Evolutionary conservation across 2,113 vertebrate species (phyloP).

Genomic region (Geothlypis trichas): DNA sequence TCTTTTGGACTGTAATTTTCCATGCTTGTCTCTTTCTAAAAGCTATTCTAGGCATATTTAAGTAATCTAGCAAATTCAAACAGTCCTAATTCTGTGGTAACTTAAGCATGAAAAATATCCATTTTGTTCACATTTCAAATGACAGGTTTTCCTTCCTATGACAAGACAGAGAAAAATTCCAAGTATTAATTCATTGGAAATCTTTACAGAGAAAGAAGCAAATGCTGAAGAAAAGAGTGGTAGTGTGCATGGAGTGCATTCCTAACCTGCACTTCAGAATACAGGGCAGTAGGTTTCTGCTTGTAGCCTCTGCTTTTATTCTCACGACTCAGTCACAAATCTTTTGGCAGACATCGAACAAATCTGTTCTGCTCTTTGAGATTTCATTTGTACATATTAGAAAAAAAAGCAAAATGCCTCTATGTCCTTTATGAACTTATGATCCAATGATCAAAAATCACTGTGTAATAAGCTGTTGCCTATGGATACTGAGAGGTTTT

Average conservation of each 20-base stretch:
- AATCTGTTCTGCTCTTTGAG: neutral
- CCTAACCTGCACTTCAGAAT: neutral
- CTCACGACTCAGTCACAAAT: neutral
- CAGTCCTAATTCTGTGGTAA: conserved; percentile 15
- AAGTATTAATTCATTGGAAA: neutral
- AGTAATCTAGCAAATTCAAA: conserved; percentile 34
- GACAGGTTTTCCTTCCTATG: neutral
- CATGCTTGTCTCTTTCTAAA: conserved; percentile 4
- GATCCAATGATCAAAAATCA: neutral
- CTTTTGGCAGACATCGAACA: neutral
- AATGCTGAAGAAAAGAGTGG: neutral
- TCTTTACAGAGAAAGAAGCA: neutral
- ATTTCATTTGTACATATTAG: neutral
- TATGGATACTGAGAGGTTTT: neutral
- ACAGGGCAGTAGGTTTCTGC: neutral
- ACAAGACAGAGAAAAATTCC: neutral
- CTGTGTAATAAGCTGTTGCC: neutral
- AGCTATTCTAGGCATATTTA: neutral
- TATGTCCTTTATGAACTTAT: neutral
- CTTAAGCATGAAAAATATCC: conserved; percentile 30
- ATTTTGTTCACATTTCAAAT: conserved; percentile 10
- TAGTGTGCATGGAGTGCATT: neutral
- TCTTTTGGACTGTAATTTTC: conserved; percentile 6
- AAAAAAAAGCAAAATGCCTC: neutral
- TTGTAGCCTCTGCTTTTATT: neutral